Base-by-base conservation (phyloP, 2,797 vertebrate genomes). In the Epinephelus awoara region DNA sequence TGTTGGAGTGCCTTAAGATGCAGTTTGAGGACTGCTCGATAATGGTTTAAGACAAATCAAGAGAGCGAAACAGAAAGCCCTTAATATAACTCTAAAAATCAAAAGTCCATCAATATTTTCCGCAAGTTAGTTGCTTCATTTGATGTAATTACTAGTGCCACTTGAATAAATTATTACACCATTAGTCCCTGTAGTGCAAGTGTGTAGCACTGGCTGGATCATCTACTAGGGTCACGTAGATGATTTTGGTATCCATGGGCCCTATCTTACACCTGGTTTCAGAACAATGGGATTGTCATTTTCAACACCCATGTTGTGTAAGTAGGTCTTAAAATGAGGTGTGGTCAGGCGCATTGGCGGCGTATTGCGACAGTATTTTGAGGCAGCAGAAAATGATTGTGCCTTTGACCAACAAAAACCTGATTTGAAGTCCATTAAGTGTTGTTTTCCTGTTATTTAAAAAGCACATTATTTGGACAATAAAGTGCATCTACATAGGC, bases 61-160 rank as follows among this genome's bases (percentile, higher is more conserved):
- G n/a, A 47, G 29, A 51, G 27, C 1, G 1, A 63, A 23, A 72
- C 13, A 59, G 18, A 69, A 49, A 62, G 18, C 5, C 10, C 18
- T 49, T 14, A 56, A 57, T 40, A 63, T 67, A 56, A 27, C 52
- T 51, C 25, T 62, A 40, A 42, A 56, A 59, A 70, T 52, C 21
- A 61, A 46, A 78, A 71, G 50, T 2, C 9, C 29, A 10, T 72
- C 56, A 59, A 67, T 49, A 55, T 66, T 79, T 75, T 54, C 14
- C 23, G 61, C 44, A 40, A 51, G 19, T 15, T 11, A 66, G 21
- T 13, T 49, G 51, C 34, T 23, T 50, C 19, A 67, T 58, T 9
- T 64, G 7, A 47, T 72, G 66, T 80, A 47, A 50, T 29, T 50
- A 25, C 46, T 15, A 29, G n/a, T 54, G 29, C 15, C 46, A 13